Conservation (phyloP, 2,113 vertebrate species). For the Gallinago media region DNA sequence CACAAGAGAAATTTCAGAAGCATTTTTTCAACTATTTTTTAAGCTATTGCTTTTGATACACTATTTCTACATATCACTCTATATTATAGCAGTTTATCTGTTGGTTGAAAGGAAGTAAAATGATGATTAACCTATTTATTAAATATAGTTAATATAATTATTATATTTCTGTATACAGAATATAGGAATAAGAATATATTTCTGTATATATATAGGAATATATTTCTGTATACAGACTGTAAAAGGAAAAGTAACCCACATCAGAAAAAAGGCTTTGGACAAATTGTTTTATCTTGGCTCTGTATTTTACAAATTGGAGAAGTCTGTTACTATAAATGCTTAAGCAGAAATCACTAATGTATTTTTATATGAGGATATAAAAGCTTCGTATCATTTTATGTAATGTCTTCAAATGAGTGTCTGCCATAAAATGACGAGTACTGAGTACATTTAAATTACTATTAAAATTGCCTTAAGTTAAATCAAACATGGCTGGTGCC, state of each 20-base stretch:
- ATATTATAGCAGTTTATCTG: not conserved
- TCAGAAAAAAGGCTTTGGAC: not conserved
- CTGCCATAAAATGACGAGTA: conserved; percentile 50
- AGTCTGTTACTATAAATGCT: not conserved
- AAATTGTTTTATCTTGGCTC: not conserved
- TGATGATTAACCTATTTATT: not conserved
- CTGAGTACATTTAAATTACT: conserved; percentile 58
- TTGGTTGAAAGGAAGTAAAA: not conserved
- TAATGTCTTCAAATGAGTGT: conserved; percentile 56
- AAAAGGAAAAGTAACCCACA: not conserved
- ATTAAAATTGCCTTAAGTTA: conserved; percentile 43
- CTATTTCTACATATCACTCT: not conserved
- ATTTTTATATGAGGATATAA: conserved; percentile 46
- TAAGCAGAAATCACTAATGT: conserved; percentile 47
- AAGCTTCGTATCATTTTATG: conserved; percentile 44
- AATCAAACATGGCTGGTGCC: conserved; percentile 26
- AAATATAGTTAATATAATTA: not conserved
- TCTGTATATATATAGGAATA: not conserved
- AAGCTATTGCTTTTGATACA: not conserved
- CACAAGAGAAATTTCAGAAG: not conserved
- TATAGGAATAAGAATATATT: not conserved
- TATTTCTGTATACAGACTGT: not conserved
- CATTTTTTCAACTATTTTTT: not conserved
- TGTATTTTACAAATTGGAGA: conserved; percentile 22
- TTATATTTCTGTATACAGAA: not conserved